Percentiles rank a stretch among this genome's conserved stretches.
Conservation (phyloP, 1,140 invertebrate species). For the Penaeus vannamei region DNA sequence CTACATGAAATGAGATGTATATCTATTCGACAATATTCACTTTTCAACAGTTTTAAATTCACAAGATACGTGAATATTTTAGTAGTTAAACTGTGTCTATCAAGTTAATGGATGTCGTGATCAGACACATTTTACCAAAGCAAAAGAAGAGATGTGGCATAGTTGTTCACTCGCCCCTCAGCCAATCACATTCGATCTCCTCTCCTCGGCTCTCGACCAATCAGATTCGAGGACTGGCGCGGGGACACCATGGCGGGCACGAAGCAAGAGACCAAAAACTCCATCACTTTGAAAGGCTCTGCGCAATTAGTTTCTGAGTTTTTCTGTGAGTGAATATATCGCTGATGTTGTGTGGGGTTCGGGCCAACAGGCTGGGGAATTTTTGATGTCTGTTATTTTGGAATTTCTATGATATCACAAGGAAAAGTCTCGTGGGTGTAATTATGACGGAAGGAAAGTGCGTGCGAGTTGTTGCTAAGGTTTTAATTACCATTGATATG, state of each 20-base stretch:
- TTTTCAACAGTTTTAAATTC: neutral
- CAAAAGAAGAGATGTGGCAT: too few relatives aligned
- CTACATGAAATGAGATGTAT: too few relatives aligned
- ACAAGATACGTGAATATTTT: neutral
- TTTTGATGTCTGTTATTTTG: neutral
- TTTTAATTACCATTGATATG: neutral
- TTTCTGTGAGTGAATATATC: constrained; percentile 73
- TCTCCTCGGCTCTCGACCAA: neutral
- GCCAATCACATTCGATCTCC: neutral
- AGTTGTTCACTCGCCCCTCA: neutral
- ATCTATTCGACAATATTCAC: too few relatives aligned
- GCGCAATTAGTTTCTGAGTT: constrained; percentile 77
- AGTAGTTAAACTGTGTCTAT: too few relatives aligned
- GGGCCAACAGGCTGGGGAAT: too few relatives aligned
- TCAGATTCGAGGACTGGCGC: constrained; percentile 33
- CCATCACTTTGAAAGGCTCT: constrained; percentile 77
- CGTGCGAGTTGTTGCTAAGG: neutral
- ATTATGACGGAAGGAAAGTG: neutral
- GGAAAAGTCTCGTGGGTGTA: too few relatives aligned
- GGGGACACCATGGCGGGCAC: constrained; percentile 56
- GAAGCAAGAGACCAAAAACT: constrained; percentile 66
- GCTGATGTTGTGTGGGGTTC: neutral
- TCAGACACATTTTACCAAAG: too few relatives aligned
- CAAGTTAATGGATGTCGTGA: neutral
- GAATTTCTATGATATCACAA: too few relatives aligned